These are phyloP conservation scores for Hippoglossus hippoglossus DNA, from an alignment of 2,797 vertebrate species.

Conservation along the genomic window DNA sequence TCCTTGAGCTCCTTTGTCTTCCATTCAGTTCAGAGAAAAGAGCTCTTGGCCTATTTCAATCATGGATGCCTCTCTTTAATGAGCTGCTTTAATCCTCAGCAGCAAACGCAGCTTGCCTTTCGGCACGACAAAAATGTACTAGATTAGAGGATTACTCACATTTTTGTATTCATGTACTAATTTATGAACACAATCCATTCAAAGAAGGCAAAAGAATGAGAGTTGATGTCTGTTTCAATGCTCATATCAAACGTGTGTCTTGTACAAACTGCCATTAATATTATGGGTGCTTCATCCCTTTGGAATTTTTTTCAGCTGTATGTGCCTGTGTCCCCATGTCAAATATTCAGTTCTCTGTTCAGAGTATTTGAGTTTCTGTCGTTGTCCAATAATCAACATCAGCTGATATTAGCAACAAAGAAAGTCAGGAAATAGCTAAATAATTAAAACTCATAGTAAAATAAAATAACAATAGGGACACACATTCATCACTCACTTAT, in stretches of 20 bases:
- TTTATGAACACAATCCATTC: conserved; percentile 79
- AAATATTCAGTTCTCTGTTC: not conserved
- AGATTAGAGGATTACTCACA: conserved; percentile 84
- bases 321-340: not conserved
- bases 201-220: conserved; percentile 57
- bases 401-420: not conserved
- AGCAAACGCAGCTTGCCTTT: conserved; percentile 69
- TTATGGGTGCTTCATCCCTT: conserved; percentile 30
- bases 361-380: not conserved
- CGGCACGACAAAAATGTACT: conserved; percentile 74
- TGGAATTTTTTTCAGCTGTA: conserved; percentile 12
- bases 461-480: not conserved
- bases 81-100: conserved; percentile 84
- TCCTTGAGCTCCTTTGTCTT: conserved; percentile 84
- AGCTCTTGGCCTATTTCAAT: conserved; percentile 85
- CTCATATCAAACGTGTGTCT: conserved; percentile 44
- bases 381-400: not conserved
- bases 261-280: conserved; percentile 33
- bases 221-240: conserved; percentile 41
- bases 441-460: not conserved
- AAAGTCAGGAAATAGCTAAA: no score
- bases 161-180: conserved; percentile 79
- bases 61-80: conserved; percentile 83
- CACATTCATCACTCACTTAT: not conserved
- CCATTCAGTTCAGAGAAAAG: conserved; percentile 76